phyloP scores from a whole-genome alignment of 2,888 invertebrate species.

The Neoscelio sp. region DNA sequence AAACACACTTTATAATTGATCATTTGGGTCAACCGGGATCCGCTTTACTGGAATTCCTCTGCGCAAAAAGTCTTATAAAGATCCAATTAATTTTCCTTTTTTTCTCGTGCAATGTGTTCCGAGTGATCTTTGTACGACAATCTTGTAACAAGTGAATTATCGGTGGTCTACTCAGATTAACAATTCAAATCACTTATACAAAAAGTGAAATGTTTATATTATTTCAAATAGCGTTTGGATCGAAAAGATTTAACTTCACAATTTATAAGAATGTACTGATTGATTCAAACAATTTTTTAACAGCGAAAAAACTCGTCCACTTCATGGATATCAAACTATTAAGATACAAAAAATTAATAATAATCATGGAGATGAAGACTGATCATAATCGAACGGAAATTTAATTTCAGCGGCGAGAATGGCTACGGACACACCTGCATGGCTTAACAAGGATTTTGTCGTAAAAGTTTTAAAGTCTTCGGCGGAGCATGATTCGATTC shows the following conservation, averaged over 20 bases:
- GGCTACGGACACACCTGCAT: conserved; percentile 72
- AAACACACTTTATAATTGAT: conserved; percentile 46
- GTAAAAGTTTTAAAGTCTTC: conserved; percentile 74
- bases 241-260: conserved; percentile 7
- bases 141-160: too few relatives aligned
- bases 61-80: too few relatives aligned
- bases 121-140: background rate
- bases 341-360: conserved; percentile 5
- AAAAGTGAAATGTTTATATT: background rate
- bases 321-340: conserved; percentile 3
- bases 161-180: too few relatives aligned
- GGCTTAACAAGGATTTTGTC: conserved; percentile 76
- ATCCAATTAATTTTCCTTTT: too few relatives aligned
- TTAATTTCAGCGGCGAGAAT: conserved; percentile 63
- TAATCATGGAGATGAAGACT: conserved; percentile 21
- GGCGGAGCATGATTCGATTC: conserved; percentile 73
- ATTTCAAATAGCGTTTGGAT: too few relatives aligned
- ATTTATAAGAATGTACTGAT: conserved; percentile 3
- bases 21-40: conserved; percentile 38
- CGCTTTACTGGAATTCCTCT: background rate
- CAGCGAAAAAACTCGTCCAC: conserved; percentile 1
- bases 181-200: too few relatives aligned
- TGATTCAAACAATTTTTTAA: conserved; percentile 3
- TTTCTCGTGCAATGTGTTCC: conserved; percentile 8
- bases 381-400: conserved; percentile 38